These are phyloP conservation scores for Anagyrus pseudococci DNA, from an alignment of 2,888 invertebrate genomes.

Conservation along the genomic window DNA sequence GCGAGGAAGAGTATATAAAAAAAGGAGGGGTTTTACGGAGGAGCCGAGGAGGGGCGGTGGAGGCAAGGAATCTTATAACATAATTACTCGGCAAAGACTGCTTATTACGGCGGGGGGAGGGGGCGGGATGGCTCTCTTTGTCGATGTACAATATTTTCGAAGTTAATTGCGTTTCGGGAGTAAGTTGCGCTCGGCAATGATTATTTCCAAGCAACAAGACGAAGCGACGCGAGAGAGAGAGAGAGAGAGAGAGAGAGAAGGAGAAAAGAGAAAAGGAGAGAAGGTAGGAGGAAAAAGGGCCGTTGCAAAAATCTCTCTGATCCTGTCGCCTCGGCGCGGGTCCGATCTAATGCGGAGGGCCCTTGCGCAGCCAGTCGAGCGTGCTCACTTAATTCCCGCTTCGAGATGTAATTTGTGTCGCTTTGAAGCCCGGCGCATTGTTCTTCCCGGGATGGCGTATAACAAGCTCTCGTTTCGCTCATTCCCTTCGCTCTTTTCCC, in stretches of 20 bases:
- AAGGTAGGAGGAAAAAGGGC: not conserved
- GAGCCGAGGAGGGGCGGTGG: not conserved
- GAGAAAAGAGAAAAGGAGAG: no score
- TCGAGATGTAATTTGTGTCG: constrained; percentile 54
- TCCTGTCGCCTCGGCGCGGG: constrained; percentile 29
- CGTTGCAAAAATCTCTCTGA: constrained; percentile 38
- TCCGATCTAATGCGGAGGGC: constrained; percentile 35
- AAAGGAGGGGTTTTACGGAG: not conserved
- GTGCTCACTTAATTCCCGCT: constrained; percentile 48
- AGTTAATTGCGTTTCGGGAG: constrained; percentile 40
- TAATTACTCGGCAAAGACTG: constrained; percentile 29
- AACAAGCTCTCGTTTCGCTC: constrained; percentile 42
- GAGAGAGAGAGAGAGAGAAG: not conserved
- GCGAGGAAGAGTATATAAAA: not conserved
- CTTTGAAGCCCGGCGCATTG: constrained; percentile 47
- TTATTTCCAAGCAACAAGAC: constrained; percentile 31
- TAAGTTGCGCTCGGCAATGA: constrained; percentile 34
- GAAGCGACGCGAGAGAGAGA: not conserved
- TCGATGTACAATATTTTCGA: constrained; percentile 38
- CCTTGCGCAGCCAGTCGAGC: constrained; percentile 38
- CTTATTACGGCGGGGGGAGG: constrained; percentile 33
- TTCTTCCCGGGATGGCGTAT: constrained; percentile 34
- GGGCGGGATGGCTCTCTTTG: constrained; percentile 22
- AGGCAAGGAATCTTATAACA: constrained; percentile 21
- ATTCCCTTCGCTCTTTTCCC: constrained; percentile 27